Base-by-base conservation (phyloP, 64 coral and sea anemone genomes). In the Actinia tenebrosa region DNA sequence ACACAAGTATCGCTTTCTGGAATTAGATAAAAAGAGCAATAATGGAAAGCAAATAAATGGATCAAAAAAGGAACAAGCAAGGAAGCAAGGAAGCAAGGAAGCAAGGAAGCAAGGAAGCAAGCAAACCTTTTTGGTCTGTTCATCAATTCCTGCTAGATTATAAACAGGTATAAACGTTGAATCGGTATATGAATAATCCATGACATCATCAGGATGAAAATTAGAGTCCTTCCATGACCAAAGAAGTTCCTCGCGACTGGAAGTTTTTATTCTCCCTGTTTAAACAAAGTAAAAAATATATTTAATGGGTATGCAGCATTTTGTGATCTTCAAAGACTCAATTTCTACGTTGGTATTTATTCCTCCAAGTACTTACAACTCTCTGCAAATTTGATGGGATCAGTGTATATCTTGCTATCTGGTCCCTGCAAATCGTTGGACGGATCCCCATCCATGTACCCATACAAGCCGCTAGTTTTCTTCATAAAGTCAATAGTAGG, bases 201-300 rank as follows among this genome's bases (percentile, higher is more conserved):
- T 90, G 47, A 94, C 85, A 42, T 94, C 92, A 62, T 94, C 88
- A 50, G 19, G 1, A 59, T 90, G 66, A 72, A 94, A 94, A 68
- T 94, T 94, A 8, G 92, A 89, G 42, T 88, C 80, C 45, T 94
- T 94, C 92, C 92, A 94, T 5, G 92, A 94, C 92, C 92, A 94
- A 16, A 20, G 10, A 68, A 46, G 60, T 10, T 60, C 68, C 5
- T 15, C 45, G 10, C 37, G 75, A 4, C 52, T 42, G 0, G 60
- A 58, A 5, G 56, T 58, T 13, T 6, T 58, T 11, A 58, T 58
- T 58, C 52, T 16, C 88, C 88, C 88, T 89, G 18, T 44, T 64
- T 11, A 11, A 56, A n/a, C 44, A 59, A 20, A 55, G n/a, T 0
- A 16, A 26, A 46, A 87, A 44, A 23, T 22, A 58, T 58, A 58